A percentile compares a stretch with the other conserved stretches of the same genome.
These are phyloP conservation scores for Callimorpha dominula DNA, from an alignment of 2,888 invertebrate genomes.

Conservation along the genomic window DNA sequence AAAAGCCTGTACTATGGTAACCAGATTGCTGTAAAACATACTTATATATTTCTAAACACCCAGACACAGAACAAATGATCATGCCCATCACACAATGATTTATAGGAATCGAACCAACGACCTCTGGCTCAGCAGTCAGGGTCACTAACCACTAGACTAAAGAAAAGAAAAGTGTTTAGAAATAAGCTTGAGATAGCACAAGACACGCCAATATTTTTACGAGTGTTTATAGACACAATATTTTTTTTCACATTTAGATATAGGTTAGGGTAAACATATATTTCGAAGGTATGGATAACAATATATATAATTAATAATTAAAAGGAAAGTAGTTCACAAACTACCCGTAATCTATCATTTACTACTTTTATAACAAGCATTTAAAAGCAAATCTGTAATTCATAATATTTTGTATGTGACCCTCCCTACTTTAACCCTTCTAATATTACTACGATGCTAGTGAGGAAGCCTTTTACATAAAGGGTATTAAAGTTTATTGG, in stretches of 20 bases:
- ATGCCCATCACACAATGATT: too few relatives aligned
- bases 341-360: constrained; percentile 63
- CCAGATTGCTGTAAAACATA: too few relatives aligned
- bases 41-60: too few relatives aligned
- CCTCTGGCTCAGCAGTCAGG: too few relatives aligned
- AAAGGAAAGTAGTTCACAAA: constrained; percentile 27
- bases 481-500: constrained; percentile 68
- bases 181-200: too few relatives aligned
- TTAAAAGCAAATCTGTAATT: constrained; percentile 64
- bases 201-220: background rate
- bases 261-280: background rate
- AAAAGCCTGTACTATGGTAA: too few relatives aligned
- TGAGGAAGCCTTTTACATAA: constrained; percentile 57
- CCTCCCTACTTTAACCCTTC: constrained; percentile 57
- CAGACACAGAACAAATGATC: too few relatives aligned
- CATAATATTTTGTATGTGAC: constrained; percentile 69
- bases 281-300: background rate
- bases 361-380: constrained; percentile 62
- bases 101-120: too few relatives aligned
- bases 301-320: background rate
- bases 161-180: too few relatives aligned
- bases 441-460: constrained; percentile 65
- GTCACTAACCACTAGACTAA: too few relatives aligned
- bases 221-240: too few relatives aligned
- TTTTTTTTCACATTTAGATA: too few relatives aligned